Evolutionary conservation across 2,888 invertebrate genomes (phyloP), one percentile per base, ranked within the genome.

Genomic region (Dasypolia templi): DNA sequence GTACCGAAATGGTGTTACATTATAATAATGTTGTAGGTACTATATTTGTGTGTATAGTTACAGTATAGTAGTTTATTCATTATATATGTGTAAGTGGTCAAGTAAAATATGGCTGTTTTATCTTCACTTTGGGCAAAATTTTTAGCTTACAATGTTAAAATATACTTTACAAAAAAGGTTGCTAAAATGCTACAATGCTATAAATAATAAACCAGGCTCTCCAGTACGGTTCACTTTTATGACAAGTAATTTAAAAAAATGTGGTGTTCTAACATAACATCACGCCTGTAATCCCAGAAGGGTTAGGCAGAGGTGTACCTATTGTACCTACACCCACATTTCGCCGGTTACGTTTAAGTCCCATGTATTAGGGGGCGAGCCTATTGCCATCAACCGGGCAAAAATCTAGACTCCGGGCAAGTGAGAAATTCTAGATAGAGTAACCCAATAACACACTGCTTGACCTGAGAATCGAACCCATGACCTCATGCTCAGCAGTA

Each of bases 1-100:
- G 72, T 81, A 82, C 69, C 72, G 63, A 68, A 81, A 83, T 73
- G 42, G 56, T 68, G 68, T 83, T 66, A 69, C 49, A 79, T 79
- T 83, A 51, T 84, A 66, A 72, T 66, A 75, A 62, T 81, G 61
- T 55, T 75, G 51, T 53, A 14, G 14, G 35, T 51, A 59, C 26
- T 55, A 26, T 46, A 22, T 70, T 59, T 35, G 58, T 71, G 63
- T 70, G 39, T 4, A 62, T 5, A 0, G 17, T 22, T n/a, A 17
- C 17, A 65, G 42, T n/a, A n/a, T 19, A 9, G 39, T 39, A 12
- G 51, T 53, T 46, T 29, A 53, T 53, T 73, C n/a, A 19, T 70
- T 0, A 29, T n/a, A 35, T 39, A 9, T 9, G 19, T 44, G 11
- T 5, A 2, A 7, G 12, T 12, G 19, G 3, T 6, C 12, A 42